Percentiles rank a stretch among this genome's conserved stretches.
phyloP scores from a whole-genome alignment of 2,113 vertebrate species.

The Motacilla alba region DNA sequence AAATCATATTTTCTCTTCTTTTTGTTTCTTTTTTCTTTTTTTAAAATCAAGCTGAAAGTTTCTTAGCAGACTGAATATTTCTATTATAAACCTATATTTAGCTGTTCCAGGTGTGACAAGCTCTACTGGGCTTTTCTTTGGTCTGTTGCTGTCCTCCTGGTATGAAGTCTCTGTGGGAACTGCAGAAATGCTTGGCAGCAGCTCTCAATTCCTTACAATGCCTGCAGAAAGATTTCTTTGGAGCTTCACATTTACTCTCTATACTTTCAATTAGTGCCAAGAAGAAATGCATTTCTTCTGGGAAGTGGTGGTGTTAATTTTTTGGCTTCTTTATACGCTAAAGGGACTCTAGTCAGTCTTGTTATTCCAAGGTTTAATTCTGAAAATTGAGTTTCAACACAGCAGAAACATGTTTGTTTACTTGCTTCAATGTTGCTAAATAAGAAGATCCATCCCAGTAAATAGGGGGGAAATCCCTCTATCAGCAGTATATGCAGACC shows the following conservation, averaged over 20 bases:
- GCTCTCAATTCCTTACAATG: not conserved
- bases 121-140: not conserved
- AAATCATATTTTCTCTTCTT: not conserved
- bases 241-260: not conserved
- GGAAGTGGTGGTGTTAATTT: not conserved
- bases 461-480: not conserved
- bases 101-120: not conserved
- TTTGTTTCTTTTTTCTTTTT: not conserved
- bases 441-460: not conserved
- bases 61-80: not conserved
- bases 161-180: not conserved
- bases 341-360: not conserved
- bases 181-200: not conserved
- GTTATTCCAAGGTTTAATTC: not conserved
- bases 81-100: not conserved
- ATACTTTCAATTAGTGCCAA: not conserved
- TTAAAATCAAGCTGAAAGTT: not conserved
- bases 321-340: not conserved
- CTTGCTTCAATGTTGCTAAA: not conserved
- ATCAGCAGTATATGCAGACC: not conserved
- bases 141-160: not conserved
- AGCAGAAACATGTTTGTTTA: not conserved
- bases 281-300: not conserved
- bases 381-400: not conserved
- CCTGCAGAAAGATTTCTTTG: not conserved